Percentiles rank a stretch among this genome's conserved stretches.
Conservation (phyloP, 2,888 invertebrate genomes). For the Hoplodrina blanda region DNA sequence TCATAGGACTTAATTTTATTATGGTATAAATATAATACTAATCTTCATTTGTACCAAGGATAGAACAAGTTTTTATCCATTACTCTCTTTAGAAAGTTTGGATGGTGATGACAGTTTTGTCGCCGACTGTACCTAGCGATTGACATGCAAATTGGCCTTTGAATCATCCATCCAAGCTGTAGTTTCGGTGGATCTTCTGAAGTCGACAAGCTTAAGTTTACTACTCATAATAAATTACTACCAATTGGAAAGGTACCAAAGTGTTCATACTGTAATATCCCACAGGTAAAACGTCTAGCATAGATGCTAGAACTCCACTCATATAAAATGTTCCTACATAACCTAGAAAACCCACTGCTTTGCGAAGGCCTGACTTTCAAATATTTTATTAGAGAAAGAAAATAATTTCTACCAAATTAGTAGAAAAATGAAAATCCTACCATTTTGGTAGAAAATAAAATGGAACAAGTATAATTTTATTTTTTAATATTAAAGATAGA, state of each 20-base stretch:
- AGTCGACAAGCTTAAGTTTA: slow-evolving; percentile 37
- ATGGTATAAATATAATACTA: slow-evolving; percentile 24
- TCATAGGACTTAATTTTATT: background rate
- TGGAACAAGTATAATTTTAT: background rate
- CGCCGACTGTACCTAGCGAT: background rate
- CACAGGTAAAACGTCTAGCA: slow-evolving; percentile 5
- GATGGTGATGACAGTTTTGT: background rate
- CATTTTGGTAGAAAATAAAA: background rate
- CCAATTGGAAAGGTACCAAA: slow-evolving; percentile 28
- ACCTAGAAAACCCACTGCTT: slow-evolving; percentile 18
- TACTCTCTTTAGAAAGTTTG: background rate
- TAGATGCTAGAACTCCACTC: slow-evolving; percentile 14
- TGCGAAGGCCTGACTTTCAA: background rate
- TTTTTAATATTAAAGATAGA: background rate
- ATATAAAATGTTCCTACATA: slow-evolving; percentile 11
- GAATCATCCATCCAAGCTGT: background rate
- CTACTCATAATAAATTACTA: slow-evolving; percentile 59
- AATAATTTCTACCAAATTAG: background rate
- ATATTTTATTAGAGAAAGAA: background rate
- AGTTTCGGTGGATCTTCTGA: slow-evolving; percentile 17
- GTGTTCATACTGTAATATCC: slow-evolving; percentile 24
- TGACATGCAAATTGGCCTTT: background rate
- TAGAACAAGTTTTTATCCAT: background rate
- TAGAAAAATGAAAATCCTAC: background rate
- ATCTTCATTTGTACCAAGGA: background rate